Evolutionary conservation across 2,797 vertebrate species (phyloP), one percentile per base, ranked within the genome.

Genomic region (Euphonia xanthogaster): DNA sequence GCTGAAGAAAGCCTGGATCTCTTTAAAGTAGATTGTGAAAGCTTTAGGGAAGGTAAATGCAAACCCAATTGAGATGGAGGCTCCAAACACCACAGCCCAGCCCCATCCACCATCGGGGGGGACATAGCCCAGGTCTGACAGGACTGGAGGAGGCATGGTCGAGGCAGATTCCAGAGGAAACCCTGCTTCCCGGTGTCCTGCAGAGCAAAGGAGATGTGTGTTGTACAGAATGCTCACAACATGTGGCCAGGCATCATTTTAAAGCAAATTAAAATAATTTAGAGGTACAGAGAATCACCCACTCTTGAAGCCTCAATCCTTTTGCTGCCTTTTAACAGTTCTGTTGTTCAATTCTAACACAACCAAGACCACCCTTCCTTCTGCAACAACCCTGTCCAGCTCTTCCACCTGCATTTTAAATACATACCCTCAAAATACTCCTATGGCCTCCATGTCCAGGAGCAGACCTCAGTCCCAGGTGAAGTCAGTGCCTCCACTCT

Each of bases 11-110:
- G 96, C 89, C 73, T 98, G 98, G 76, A 99, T 98, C 40, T 98
- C 98, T 81, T 97, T 98, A 92, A 98, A 98, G 97, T 98, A 98
- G 92, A 98, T 97, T 35, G 98, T 98, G 60, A 98, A 97, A 50
- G 96, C 98, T 97, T 99, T 99, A 35, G 98, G 98, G 5, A 98
- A 98, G 40, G 98, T 93, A 12, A 98, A 98, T 12, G 98, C 98
- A 94, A 99, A 98, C 30, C 98, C 98, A 25, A 98, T 98, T 3
- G 98, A 97, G 76, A 98, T 98, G 85, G 98, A 98, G 61, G 98
- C 98, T 33, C 98, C 98, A 0, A 98, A 83, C 30, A 98, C 98
- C 67, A 99, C 97, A 14, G 97, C 85, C 98, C 98, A 98, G 6
- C 98, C 98, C 98, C 98, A 98, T 50, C 98, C 98, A 0, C 98